Conservation (phyloP, 2,113 vertebrate species). For the Eira barbara region DNA sequence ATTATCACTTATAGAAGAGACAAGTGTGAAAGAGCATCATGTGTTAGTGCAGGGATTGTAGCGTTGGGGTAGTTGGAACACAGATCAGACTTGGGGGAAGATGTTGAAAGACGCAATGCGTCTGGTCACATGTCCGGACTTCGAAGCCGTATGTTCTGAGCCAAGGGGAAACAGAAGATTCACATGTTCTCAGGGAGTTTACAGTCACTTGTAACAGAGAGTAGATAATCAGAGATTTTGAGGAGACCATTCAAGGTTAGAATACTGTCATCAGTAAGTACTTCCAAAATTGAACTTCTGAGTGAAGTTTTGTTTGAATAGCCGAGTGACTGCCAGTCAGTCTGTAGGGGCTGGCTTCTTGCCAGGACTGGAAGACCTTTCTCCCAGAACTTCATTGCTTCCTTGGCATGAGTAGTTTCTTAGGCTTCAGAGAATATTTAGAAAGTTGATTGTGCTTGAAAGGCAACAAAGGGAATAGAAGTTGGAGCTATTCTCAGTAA, state of each 20-base stretch:
- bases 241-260: background rate
- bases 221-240: background rate
- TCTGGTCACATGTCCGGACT: background rate
- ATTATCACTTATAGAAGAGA: background rate
- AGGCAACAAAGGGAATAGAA: background rate
- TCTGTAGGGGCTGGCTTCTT: background rate
- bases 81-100: background rate
- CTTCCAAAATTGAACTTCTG: background rate
- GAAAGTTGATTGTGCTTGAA: conserved; percentile 1
- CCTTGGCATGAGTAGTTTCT: background rate
- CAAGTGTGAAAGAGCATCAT: background rate
- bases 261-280: background rate
- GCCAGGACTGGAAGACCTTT: background rate
- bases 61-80: no score
- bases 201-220: background rate
- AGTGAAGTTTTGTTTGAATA: background rate
- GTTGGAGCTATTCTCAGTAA: background rate
- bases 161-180: background rate
- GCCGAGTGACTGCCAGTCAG: background rate
- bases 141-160: background rate
- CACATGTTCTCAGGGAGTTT: background rate
- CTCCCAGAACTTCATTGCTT: background rate
- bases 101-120: background rate
- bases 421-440: background rate
- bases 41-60: background rate